phyloP scores from a whole-genome alignment of 2,888 invertebrate species.

The Tachina grossa region DNA sequence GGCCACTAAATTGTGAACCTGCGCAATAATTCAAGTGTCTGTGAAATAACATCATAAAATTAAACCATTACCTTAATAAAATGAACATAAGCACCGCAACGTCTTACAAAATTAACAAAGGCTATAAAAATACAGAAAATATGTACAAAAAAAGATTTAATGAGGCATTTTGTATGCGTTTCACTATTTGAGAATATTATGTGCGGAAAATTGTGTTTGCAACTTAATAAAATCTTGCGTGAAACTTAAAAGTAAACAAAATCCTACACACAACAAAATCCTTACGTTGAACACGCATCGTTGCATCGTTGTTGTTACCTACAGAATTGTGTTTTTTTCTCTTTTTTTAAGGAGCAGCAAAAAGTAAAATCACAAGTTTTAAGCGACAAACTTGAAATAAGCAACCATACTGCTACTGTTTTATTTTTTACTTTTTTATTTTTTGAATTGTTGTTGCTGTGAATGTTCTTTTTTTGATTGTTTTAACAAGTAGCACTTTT shows the following conservation, averaged over 20 bases:
- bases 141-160: slow-evolving; percentile 23
- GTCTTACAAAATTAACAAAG: neutral
- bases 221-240: slow-evolving; percentile 29
- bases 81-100: neutral
- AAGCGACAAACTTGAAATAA: slow-evolving; percentile 65
- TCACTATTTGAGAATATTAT: slow-evolving; percentile 47
- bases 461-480: neutral
- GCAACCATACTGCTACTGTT: slow-evolving; percentile 45
- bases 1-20: too few species aligned
- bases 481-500: neutral
- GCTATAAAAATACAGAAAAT: neutral
- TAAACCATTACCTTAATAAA: neutral
- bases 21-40: too few species aligned
- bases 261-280: slow-evolving; percentile 66
- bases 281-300: slow-evolving; percentile 61
- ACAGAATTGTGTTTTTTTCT: slow-evolving; percentile 32
- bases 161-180: slow-evolving; percentile 63
- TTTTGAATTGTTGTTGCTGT: neutral
- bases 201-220: slow-evolving; percentile 32
- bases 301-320: slow-evolving; percentile 29
- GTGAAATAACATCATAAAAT: too few species aligned
- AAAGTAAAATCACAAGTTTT: slow-evolving; percentile 62
- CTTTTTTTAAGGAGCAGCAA: slow-evolving; percentile 27
- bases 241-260: slow-evolving; percentile 35
- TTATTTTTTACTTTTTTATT: neutral